A percentile compares a stretch with the other conserved stretches of the same genome.
phyloP scores from a whole-genome alignment of 2,888 invertebrate species.

The Trissolcus brochymenae region DNA sequence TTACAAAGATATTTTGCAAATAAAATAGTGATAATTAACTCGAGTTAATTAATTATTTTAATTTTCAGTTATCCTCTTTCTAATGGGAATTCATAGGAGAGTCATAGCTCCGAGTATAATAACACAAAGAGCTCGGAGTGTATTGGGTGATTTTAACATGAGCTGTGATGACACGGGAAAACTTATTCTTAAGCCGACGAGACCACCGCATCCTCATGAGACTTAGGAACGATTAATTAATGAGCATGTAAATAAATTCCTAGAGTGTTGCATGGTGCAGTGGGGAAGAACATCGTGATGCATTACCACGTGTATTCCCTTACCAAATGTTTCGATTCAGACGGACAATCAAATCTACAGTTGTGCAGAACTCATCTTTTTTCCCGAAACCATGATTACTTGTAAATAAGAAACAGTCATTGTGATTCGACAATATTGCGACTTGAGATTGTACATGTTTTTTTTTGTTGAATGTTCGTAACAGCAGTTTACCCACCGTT shows the following conservation, averaged over 20 bases:
- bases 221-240: conserved; percentile 60
- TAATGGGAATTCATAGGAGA: conserved; percentile 93
- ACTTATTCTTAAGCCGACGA: conserved; percentile 90
- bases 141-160: conserved; percentile 97
- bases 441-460: conserved; percentile 10
- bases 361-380: not conserved
- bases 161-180: conserved; percentile 98
- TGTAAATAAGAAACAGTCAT: conserved; percentile 4
- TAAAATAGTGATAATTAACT: too few species aligned
- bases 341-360: not conserved
- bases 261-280: conserved; percentile 10
- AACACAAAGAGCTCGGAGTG: conserved; percentile 91
- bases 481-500: not conserved
- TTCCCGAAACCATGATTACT: not conserved
- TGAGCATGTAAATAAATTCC: conserved; percentile 14
- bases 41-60: not conserved
- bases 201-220: conserved; percentile 73
- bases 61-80: conserved; percentile 87
- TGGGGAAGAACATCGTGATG: not conserved
- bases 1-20: not conserved
- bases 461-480: not conserved
- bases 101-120: conserved; percentile 98
- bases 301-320: conserved; percentile 4
- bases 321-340: too few species aligned
- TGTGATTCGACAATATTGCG: conserved; percentile 4